Evolutionary conservation across 1,140 invertebrate species (phyloP), one percentile per base, ranked within the genome.

Genomic region (Pararge aegeria): DNA sequence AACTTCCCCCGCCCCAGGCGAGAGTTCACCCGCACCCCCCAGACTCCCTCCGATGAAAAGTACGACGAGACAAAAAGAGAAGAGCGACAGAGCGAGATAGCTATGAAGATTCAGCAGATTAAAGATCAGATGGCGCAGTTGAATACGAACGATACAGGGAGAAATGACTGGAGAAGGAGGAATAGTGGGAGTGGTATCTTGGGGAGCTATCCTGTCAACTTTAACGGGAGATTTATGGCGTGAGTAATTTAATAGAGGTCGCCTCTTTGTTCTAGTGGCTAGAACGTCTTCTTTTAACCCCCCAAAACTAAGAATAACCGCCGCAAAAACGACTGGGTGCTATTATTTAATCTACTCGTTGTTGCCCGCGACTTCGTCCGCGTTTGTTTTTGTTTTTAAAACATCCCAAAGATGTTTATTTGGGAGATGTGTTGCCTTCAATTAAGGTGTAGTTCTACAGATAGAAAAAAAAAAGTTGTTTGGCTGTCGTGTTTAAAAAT

Each of bases 31-130:
- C 40, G 78, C 0, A 79, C 74, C 0, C 73, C 80, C 0, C 65
- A 73, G 9, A 29, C 61, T 10, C 61, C 65, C 10, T 64, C 64
- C 16, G 70, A 72, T 0, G 70, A n/a, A n/a, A n/a, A n/a, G n/a
- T n/a, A n/a, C n/a, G n/a, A 66, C 9, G 65, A 66, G 12, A 66
- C 51, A 37, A 61, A 48, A 16, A 16, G 46, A 19, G 46, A 73
- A 7, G 52, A 13, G 9, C 52, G 67, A 48, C 49, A 66, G 27
- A 68, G 49, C 37, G 83, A 87, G 0, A 75, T 83, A 0, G 70
- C 74, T 0, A 59, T 60, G n/a, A 80, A 75, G 52, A 82, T 87
- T 64, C 75, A 82, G 21, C 78, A 86, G 62, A 84, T 87, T 0
- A 87, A 84, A 16, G 73, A 82, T 5, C 80, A 86, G 46, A 77